Percentiles rank a stretch among this genome's conserved stretches.
Evolutionary conservation across 2,888 invertebrate species (phyloP).

Genomic region (Zygogramma bicolorata): DNA sequence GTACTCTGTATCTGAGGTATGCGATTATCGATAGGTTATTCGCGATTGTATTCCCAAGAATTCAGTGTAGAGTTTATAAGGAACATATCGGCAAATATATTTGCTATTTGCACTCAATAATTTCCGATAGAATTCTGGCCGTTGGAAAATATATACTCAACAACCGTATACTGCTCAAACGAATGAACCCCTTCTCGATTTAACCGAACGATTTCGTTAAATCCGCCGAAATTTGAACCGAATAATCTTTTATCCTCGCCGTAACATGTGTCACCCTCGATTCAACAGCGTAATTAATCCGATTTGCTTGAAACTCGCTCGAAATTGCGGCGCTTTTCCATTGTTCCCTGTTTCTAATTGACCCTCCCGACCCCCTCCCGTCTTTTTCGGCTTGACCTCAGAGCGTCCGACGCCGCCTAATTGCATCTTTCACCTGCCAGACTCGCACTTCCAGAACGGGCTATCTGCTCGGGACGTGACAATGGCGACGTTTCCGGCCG

Average conservation of each 20-base stretch:
- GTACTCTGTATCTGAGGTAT: too few relatives aligned
- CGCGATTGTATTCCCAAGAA: too few relatives aligned
- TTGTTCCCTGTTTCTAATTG: neutral
- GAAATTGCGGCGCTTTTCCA: neutral
- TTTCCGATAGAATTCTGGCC: too few relatives aligned
- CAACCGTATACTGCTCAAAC: too few relatives aligned
- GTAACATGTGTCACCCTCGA: neutral
- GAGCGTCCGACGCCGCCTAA: slow-evolving; percentile 30
- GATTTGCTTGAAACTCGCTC: slow-evolving; percentile 3
- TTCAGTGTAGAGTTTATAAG: too few relatives aligned
- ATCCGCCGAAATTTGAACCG: neutral
- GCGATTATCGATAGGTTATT: too few relatives aligned
- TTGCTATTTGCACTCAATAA: too few relatives aligned
- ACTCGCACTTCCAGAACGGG: slow-evolving; percentile 31
- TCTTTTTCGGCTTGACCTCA: slow-evolving; percentile 24
- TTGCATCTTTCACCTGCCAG: slow-evolving; percentile 44
- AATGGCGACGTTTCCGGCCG: slow-evolving; percentile 51
- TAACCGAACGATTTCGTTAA: neutral
- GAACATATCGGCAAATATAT: too few relatives aligned
- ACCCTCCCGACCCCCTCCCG: neutral
- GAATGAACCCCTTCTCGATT: neutral
- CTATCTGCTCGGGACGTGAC: slow-evolving; percentile 57
- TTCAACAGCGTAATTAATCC: neutral
- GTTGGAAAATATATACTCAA: too few relatives aligned
- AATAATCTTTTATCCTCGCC: neutral